A percentile compares a stretch with the other conserved stretches of the same genome.
Conservation (phyloP, 53 echinoderm and acorn worm species). For the Luidia sarsii region DNA sequence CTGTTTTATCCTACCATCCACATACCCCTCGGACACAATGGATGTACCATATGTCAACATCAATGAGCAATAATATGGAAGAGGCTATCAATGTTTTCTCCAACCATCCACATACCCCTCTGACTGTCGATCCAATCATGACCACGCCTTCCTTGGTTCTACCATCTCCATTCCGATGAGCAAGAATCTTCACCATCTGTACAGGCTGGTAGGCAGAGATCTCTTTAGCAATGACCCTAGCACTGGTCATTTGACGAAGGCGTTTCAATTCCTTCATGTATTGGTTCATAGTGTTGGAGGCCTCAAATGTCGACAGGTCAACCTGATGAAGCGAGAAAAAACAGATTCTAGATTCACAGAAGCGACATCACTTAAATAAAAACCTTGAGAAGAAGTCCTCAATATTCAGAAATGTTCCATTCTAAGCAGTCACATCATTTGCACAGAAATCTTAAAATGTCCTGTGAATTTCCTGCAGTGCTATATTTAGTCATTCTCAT, state of each 20-base stretch:
- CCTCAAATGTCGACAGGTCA: conserved; percentile 91
- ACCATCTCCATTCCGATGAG: conserved; percentile 87
- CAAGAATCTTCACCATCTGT: conserved; percentile 77
- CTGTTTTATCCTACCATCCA: too few species aligned
- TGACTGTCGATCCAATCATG: conserved; percentile 83
- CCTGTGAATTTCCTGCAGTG: too few species aligned
- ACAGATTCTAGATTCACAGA: neutral
- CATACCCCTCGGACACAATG: too few species aligned
- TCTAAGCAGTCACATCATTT: too few species aligned
- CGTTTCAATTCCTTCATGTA: conserved; percentile 85
- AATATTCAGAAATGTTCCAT: too few species aligned
- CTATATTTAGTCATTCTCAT: too few species aligned
- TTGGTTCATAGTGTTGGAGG: conserved; percentile 73
- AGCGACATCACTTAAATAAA: too few species aligned
- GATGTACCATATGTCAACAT: too few species aligned
- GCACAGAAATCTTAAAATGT: too few species aligned
- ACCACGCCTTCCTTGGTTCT: conserved; percentile 65
- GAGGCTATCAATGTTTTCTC: too few species aligned
- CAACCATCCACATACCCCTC: conserved; percentile 73
- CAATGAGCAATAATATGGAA: neutral
- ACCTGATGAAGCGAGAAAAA: conserved; percentile 42
- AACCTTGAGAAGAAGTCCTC: too few species aligned
- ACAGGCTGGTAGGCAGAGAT: conserved; percentile 90
- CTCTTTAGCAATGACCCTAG: conserved; percentile 87
- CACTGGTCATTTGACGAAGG: conserved; percentile 84